These are phyloP conservation scores for Drosophila antonietae DNA, from an alignment of 2,888 invertebrate species.

Conservation along the genomic window DNA sequence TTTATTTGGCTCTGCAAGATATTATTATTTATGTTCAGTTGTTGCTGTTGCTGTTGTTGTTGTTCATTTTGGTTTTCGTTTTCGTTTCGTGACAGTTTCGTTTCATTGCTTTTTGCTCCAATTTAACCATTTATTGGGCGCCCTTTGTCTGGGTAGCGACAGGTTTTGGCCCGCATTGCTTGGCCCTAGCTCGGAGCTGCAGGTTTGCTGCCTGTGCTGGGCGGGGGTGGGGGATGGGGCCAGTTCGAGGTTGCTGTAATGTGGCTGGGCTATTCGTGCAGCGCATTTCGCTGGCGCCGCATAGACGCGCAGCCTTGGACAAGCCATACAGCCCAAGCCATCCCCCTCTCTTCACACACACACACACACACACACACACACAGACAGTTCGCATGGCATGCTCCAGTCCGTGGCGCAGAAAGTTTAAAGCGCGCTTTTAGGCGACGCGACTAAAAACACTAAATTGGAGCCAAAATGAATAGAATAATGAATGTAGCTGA, in stretches of 20 bases:
- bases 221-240: neutral
- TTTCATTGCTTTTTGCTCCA: constrained; percentile 76
- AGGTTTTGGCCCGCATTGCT: constrained; percentile 14
- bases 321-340: neutral
- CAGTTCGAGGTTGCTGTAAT: constrained; percentile 49
- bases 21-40: constrained; percentile 20
- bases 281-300: constrained; percentile 75
- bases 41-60: neutral
- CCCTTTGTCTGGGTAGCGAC: constrained; percentile 57
- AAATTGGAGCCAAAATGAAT: constrained; percentile 9
- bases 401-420: constrained; percentile 3
- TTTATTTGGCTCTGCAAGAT: constrained; percentile 63
- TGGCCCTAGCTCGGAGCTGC: neutral
- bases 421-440: constrained; percentile 65
- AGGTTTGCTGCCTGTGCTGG: neutral
- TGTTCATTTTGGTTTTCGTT: constrained; percentile 13
- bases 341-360: neutral
- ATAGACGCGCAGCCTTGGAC: constrained; percentile 74
- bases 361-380: neutral
- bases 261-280: constrained; percentile 68
- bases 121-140: constrained; percentile 77
- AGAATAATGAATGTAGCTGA: constrained; percentile 6
- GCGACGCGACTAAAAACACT: constrained; percentile 26
- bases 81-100: constrained; percentile 75
- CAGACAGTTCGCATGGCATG: neutral